Evolutionary conservation across 1,140 invertebrate species (phyloP), one percentile per base, ranked within the genome.

Genomic region (Drosophila tropicalis): DNA sequence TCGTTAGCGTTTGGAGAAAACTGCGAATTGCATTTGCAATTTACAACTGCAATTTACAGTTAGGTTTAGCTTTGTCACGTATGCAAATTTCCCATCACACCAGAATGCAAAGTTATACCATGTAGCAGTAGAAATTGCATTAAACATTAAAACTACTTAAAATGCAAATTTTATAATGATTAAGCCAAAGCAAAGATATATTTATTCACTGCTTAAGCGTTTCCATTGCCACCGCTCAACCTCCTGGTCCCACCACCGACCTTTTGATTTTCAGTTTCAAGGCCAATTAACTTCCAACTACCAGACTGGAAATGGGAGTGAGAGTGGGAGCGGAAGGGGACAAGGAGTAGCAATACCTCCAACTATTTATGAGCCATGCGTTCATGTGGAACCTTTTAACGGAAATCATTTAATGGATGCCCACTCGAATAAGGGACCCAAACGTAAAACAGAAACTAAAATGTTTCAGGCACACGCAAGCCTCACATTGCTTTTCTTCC

Each of bases 221-320:
- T 25, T 5, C 5, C 12, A 56, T n/a, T 47, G 44, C 13, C 12
- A 32, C 2, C 17, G 44, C 15, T 39, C 12, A 13, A 3, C 22
- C 51, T 9, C 3, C 19, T 6, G 2, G 6, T 13, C 9, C 25
- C 2, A 29, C 13, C 1, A 1, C n/a, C n/a, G n/a, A n/a, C 13
- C 2, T 57, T n/a, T 7, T 15, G 4, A 15, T 32, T 34, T 32
- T 32, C 15, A 15, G 29, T 56, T 76, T 76, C 72, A 76, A 76
- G 73, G 72, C 54, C 73, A 76, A 76, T 76, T 76, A 58, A 76
- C 65, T 76, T 61, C 66, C 44, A 76, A 75, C 72, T 58, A 70
- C 54, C 73, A 66, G 54, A 58, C 66, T 13, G 36, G 1, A 9
- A 2, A 3, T 1, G 34, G n/a, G n/a, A n/a, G n/a, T n/a, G n/a